These are phyloP conservation scores for Sapajus apella DNA, from an alignment of 2,113 vertebrate genomes.

Conservation along the genomic window DNA sequence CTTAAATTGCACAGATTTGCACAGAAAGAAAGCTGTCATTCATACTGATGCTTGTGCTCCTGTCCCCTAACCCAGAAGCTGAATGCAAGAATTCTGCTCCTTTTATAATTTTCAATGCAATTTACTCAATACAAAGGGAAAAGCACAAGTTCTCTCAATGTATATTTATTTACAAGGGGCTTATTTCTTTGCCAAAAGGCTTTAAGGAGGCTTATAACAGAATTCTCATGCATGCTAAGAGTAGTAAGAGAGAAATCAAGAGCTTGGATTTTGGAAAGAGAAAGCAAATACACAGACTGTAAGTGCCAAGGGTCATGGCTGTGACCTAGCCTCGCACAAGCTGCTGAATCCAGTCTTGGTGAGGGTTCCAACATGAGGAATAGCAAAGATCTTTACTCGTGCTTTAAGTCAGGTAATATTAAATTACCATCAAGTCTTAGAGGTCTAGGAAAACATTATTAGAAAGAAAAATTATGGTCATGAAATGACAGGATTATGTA, in stretches of 20 bases:
- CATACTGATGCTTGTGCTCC: background rate
- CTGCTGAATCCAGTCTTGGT: no score
- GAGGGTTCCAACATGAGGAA: background rate
- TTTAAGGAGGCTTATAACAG: background rate
- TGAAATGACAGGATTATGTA: background rate
- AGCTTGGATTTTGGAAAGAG: background rate
- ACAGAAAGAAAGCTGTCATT: background rate
- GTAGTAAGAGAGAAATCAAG: background rate
- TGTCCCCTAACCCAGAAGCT: background rate
- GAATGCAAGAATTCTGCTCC: background rate
- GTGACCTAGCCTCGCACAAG: background rate
- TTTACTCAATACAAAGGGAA: background rate
- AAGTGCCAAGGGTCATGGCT: accelerated
- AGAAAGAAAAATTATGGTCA: background rate
- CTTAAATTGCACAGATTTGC: background rate
- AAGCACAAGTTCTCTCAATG: background rate
- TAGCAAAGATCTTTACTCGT: background rate
- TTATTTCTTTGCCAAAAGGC: slow-evolving; percentile 17
- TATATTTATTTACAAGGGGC: background rate
- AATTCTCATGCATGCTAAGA: background rate
- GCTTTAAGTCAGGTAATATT: background rate
- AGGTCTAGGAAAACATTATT: slow-evolving; percentile 12
- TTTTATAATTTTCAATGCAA: background rate
- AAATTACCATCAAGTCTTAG: background rate
- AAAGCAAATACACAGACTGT: background rate